Percentiles rank a stretch among this genome's conserved stretches.
Evolutionary conservation across 2,797 vertebrate genomes (phyloP).

Genomic region (Onychomys leucogaster): DNA sequence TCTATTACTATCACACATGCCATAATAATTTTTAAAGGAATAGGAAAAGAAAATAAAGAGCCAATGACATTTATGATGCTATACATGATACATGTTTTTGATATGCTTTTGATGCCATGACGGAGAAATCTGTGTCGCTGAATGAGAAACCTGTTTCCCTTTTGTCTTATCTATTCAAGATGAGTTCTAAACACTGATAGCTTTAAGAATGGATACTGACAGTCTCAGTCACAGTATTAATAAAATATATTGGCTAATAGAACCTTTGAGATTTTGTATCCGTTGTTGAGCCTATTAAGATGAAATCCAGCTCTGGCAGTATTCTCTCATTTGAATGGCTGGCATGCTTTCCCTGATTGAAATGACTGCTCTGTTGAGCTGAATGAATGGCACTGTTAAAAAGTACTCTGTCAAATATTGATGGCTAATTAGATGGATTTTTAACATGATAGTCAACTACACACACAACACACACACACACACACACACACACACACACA

Average conservation of each 20-base stretch:
- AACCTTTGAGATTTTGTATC: conserved; percentile 85
- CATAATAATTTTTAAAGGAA: not conserved
- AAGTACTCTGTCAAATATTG: conserved; percentile 85
- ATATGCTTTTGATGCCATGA: conserved; percentile 1
- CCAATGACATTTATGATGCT: conserved; percentile 37
- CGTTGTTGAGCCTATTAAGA: conserved; percentile 82
- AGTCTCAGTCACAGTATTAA: conserved; percentile 84
- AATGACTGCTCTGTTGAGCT: conserved; percentile 86
- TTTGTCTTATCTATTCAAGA: conserved; percentile 73
- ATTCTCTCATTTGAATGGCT: conserved; percentile 85
- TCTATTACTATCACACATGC: not conserved
- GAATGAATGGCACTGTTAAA: conserved; percentile 85
- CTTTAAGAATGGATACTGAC: conserved; percentile 83
- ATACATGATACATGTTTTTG: not conserved
- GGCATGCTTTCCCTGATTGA: conserved; percentile 85
- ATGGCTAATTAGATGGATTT: conserved; percentile 88
- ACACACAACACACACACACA: conserved; percentile 44
- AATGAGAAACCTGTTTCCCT: conserved; percentile 74
- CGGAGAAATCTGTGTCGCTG: conserved; percentile 55
- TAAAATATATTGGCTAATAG: conserved; percentile 81
- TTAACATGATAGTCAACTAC: conserved; percentile 85
- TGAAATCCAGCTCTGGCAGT: conserved; percentile 84
- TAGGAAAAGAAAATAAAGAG: not conserved
- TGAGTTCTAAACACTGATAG: conserved; percentile 77
- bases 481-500: conserved; percentile 67